A percentile compares a stretch with the other conserved stretches of the same genome.
phyloP scores from a whole-genome alignment of 2,797 vertebrate species.

The Salmo trutta region DNA sequence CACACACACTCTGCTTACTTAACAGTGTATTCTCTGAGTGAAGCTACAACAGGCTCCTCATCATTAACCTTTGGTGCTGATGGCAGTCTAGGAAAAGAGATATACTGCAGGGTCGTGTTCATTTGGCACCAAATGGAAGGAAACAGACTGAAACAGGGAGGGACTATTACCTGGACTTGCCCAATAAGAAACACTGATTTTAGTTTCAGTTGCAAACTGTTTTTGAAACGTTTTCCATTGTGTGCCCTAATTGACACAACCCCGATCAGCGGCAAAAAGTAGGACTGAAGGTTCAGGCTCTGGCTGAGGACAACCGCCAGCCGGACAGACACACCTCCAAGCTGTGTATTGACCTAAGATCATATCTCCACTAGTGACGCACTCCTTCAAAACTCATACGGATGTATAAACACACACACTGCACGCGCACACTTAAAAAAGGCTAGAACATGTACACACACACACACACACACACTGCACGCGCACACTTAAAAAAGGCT shows the following conservation, averaged over 20 bases:
- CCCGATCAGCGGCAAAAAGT: not conserved
- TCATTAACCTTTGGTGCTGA: too few relatives aligned
- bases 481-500: too few relatives aligned
- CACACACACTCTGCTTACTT: not conserved
- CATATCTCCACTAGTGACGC: constrained; percentile 59
- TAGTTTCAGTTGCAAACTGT: not conserved
- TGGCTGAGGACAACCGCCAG: constrained; percentile 48
- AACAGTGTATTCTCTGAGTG: too few relatives aligned
- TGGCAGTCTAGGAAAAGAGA: too few relatives aligned
- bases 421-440: too few relatives aligned
- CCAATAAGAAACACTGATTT: not conserved
- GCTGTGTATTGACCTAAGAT: constrained; percentile 64
- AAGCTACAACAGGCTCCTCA: too few relatives aligned
- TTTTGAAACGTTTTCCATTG: not conserved
- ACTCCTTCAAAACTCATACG: constrained; percentile 65
- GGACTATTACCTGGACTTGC: not conserved
- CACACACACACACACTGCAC: constrained; percentile 33
- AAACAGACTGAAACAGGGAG: not conserved
- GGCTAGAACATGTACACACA: constrained; percentile 18
- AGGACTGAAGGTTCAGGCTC: constrained; percentile 20
- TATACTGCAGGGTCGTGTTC: too few relatives aligned
- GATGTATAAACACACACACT: constrained; percentile 35
- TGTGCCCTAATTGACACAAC: not conserved
- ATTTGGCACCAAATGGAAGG: not conserved
- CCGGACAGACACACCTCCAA: constrained; percentile 35